Evolutionary conservation across 2,888 invertebrate genomes (phyloP).

Genomic region (Gordius sp.): DNA sequence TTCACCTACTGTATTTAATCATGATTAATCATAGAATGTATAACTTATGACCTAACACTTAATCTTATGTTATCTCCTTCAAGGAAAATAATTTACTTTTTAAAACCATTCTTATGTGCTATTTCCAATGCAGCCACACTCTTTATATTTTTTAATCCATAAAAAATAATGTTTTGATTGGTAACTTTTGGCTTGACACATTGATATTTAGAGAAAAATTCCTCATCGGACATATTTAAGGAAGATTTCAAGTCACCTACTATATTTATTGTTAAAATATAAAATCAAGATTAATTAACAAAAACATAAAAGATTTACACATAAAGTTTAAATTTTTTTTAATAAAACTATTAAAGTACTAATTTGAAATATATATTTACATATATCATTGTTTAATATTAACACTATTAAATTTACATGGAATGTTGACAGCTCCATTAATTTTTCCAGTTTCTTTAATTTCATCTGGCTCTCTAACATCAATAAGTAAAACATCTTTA

Average conservation of each 20-base stretch:
- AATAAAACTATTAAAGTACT: too few relatives aligned
- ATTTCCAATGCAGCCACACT: neutral
- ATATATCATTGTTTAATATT: too few relatives aligned
- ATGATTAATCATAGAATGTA: too few relatives aligned
- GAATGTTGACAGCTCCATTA: neutral
- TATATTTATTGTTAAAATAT: neutral
- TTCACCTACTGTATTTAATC: neutral
- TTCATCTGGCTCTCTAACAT: constrained; percentile 14
- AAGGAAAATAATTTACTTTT: neutral
- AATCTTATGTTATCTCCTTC: too few relatives aligned
- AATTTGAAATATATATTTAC: too few relatives aligned
- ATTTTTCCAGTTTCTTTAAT: neutral
- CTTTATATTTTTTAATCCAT: neutral
- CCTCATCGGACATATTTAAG: neutral
- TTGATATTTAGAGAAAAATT: neutral
- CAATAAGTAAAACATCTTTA: constrained; percentile 5
- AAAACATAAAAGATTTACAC: too few relatives aligned
- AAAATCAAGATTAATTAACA: neutral
- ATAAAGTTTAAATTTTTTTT: too few relatives aligned
- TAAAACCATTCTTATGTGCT: constrained; percentile 1
- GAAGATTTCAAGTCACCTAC: neutral
- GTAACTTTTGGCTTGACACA: neutral
- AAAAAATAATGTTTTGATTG: neutral
- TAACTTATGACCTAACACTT: too few relatives aligned
- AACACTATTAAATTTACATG: constrained; percentile 7